Evolutionary conservation across 2,888 invertebrate species (phyloP), one percentile per base, ranked within the genome.

Genomic region (Thysanoteuthis rhombus): DNA sequence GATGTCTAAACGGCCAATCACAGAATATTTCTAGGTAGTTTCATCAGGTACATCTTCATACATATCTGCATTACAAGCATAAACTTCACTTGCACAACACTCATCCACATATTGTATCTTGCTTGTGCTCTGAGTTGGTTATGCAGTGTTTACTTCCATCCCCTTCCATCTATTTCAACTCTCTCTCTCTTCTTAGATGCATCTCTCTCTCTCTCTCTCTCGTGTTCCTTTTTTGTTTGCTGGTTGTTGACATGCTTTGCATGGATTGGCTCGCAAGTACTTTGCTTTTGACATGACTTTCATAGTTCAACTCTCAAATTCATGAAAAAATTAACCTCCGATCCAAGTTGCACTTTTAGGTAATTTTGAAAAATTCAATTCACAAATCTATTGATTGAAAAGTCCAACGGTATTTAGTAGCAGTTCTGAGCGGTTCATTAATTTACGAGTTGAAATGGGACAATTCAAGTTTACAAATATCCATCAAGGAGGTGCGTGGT

Each of bases 1-100:
- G 75, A 75, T 36, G 75, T 75, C n/a, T 52, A 52, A 42, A 52
- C 52, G 36, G 36, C 75, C 75, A 75, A 75, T 75, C 75, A n/a
- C 75, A 75, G 75, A 75, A 75, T 36, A 75, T 75, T 75, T 75
- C 75, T 75, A 75, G 75, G n/a, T 75, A 75, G 75, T n/a, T 36
- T 75, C n/a, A 36, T 75, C n/a, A 75, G 75, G n/a, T 36, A 36
- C 75, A 75, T 75, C 75, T 75, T 40, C 92, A 92, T 89, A 92
- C 92, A 39, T 45, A 42, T 45, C 42, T 75, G 28, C 42, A 32
- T 32, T 40, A 32, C 39, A 40, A 36, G 91, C 36, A 36, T 40
- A 28, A 91, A 0, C 10, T 42, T 25, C 91, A 91, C n/a, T 25
- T 45, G 45, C 39, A 38, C 91, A 12, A 52, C 22, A 25, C 52